A percentile compares a stretch with the other conserved stretches of the same genome.
Evolutionary conservation across 2,797 vertebrate genomes (phyloP).

Genomic region (Rhinophrynus dorsalis): DNA sequence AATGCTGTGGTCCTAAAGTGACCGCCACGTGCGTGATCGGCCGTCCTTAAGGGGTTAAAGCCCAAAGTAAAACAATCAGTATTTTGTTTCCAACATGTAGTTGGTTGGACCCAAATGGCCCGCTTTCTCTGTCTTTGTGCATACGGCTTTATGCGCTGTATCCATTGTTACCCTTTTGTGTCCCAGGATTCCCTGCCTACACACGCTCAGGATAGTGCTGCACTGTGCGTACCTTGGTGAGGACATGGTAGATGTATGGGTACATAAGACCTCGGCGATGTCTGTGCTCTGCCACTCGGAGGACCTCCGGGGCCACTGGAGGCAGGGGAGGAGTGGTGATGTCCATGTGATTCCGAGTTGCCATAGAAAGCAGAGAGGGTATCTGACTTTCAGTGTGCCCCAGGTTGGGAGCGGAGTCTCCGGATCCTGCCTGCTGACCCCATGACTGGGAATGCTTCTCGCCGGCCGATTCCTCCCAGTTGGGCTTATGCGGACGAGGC

Average conservation of each 20-base stretch:
- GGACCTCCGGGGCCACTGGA: slow-evolving; percentile 83
- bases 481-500: slow-evolving; percentile 66
- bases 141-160: too few species aligned
- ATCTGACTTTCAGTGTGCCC: slow-evolving; percentile 81
- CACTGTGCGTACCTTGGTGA: slow-evolving; percentile 77
- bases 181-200: too few species aligned
- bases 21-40: too few species aligned
- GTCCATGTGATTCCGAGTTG: slow-evolving; percentile 90
- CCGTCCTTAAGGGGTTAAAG: too few species aligned
- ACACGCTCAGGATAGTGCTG: too few species aligned
- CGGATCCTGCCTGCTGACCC: slow-evolving; percentile 57
- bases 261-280: slow-evolving; percentile 91
- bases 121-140: too few species aligned
- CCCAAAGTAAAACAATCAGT: too few species aligned
- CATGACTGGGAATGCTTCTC: slow-evolving; percentile 64
- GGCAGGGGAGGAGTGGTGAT: slow-evolving; percentile 90
- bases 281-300: slow-evolving; percentile 88
- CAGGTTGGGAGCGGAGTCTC: slow-evolving; percentile 68
- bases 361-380: slow-evolving; percentile 89
- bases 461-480: slow-evolving; percentile 78
- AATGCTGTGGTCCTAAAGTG: too few species aligned
- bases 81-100: too few species aligned
- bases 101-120: too few species aligned
- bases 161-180: too few species aligned
- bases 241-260: slow-evolving; percentile 89